Percentiles rank a stretch among this genome's conserved stretches.
phyloP scores from a whole-genome alignment of 2,797 vertebrate genomes.

The Rhynchonycteris naso region DNA sequence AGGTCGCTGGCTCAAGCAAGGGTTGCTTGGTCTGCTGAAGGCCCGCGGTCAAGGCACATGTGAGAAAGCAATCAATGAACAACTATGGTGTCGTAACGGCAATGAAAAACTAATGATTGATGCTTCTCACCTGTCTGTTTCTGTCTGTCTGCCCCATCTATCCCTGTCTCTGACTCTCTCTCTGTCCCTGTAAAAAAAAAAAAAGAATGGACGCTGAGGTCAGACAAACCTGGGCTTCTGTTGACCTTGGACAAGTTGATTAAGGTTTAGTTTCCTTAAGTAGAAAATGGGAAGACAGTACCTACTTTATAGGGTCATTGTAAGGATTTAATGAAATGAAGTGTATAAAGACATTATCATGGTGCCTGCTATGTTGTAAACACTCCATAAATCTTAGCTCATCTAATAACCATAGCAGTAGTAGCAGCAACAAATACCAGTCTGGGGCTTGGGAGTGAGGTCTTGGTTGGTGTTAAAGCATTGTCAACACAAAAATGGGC shows the following conservation, averaged over 20 bases:
- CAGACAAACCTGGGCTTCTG: neutral
- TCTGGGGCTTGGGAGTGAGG: neutral
- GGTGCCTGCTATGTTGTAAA: conserved; percentile 17
- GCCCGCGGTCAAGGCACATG: no score
- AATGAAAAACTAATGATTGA: no score
- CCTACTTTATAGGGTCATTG: conserved; percentile 1
- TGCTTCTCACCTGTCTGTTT: no score
- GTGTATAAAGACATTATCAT: conserved; percentile 22
- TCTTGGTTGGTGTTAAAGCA: neutral
- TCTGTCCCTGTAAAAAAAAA: no score
- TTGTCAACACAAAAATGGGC: neutral
- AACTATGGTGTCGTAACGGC: no score
- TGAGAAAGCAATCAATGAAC: no score
- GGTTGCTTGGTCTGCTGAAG: no score
- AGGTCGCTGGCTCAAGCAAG: no score
- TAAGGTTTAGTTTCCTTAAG: conserved; percentile 44
- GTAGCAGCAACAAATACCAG: neutral
- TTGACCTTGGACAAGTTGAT: conserved; percentile 36
- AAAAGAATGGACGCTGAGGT: neutral
- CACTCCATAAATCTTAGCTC: conserved; percentile 33
- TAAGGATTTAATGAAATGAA: conserved; percentile 53
- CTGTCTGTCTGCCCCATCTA: no score
- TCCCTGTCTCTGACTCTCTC: no score
- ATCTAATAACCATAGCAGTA: neutral
- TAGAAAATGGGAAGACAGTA: conserved; percentile 26